These are phyloP conservation scores for Poecile montanus DNA, from an alignment of 2,797 vertebrate species.

Conservation along the genomic window DNA sequence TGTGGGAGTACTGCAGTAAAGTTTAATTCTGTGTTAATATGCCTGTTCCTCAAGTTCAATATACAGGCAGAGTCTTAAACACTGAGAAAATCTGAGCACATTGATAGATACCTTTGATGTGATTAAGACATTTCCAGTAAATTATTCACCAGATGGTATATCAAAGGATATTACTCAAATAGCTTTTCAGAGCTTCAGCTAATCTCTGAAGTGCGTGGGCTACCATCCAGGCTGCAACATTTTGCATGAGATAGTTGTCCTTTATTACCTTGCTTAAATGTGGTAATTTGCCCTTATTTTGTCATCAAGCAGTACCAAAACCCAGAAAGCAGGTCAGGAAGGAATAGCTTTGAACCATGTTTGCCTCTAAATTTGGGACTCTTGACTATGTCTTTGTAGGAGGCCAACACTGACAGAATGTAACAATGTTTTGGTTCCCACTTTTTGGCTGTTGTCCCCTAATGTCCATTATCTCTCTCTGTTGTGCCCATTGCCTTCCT, in stretches of 20 bases:
- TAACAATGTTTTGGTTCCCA: neutral
- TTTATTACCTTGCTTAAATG: constrained; percentile 5
- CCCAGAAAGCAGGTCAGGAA: neutral
- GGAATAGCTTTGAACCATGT: neutral
- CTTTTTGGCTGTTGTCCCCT: neutral
- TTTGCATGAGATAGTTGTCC: neutral
- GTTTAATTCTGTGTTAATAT: neutral
- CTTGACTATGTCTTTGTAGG: neutral
- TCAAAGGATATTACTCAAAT: constrained; percentile 46
- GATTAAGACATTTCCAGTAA: constrained; percentile 51
- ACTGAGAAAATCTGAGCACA: neutral
- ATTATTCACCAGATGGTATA: constrained; percentile 60
- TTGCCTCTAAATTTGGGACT: neutral
- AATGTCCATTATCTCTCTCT: neutral
- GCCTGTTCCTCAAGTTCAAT: neutral
- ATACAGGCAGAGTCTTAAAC: neutral
- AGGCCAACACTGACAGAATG: neutral
- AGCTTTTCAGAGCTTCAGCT: constrained; percentile 35
- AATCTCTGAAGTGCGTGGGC: constrained; percentile 30
- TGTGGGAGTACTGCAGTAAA: neutral
- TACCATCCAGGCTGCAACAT: constrained; percentile 2
- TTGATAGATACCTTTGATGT: constrained; percentile 59
- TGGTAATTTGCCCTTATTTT: neutral
- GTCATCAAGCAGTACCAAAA: neutral
- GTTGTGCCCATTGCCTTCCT: neutral